Conservation (phyloP, 2,797 vertebrate genomes). For the Pachyuromys duprasi region DNA sequence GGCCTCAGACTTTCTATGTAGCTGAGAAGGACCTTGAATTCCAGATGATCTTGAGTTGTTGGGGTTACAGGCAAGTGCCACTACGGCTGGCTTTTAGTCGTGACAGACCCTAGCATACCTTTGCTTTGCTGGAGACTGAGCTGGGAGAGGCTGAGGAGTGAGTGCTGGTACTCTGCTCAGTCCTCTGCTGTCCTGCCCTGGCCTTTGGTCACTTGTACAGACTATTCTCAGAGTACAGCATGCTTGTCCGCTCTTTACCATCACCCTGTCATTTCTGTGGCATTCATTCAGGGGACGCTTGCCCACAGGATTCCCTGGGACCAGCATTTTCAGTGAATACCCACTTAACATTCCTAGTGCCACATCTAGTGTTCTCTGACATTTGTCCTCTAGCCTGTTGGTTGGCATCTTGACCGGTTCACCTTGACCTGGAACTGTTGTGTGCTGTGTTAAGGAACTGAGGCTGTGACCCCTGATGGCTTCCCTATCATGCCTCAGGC, state of each 20-base stretch:
- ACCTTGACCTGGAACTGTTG: not conserved
- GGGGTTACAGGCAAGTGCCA: not conserved
- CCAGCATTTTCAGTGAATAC: rapidly evolving
- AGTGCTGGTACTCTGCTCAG: rapidly evolving
- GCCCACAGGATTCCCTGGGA: not conserved
- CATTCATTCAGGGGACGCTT: not conserved
- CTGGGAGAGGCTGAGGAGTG: too few relatives aligned
- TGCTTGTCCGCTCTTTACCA: too few relatives aligned
- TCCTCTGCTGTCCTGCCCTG: not conserved
- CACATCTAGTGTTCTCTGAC: not conserved
- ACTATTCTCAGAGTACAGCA: not conserved
- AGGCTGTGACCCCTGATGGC: not conserved
- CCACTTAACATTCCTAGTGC: rapidly evolving
- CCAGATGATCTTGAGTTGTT: not conserved
- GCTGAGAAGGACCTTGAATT: not conserved
- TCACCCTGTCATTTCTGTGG: not conserved
- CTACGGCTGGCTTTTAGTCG: not conserved
- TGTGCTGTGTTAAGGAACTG: not conserved
- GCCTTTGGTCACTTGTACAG: too few relatives aligned
- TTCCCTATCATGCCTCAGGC: not conserved
- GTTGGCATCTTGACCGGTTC: not conserved
- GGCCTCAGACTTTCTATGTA: not conserved
- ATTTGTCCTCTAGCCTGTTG: not conserved
- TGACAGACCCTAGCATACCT: not conserved
- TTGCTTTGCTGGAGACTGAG: not conserved